Evolutionary conservation across 2,797 vertebrate genomes (phyloP), one percentile per base, ranked within the genome.

Genomic region (Falco berigora): DNA sequence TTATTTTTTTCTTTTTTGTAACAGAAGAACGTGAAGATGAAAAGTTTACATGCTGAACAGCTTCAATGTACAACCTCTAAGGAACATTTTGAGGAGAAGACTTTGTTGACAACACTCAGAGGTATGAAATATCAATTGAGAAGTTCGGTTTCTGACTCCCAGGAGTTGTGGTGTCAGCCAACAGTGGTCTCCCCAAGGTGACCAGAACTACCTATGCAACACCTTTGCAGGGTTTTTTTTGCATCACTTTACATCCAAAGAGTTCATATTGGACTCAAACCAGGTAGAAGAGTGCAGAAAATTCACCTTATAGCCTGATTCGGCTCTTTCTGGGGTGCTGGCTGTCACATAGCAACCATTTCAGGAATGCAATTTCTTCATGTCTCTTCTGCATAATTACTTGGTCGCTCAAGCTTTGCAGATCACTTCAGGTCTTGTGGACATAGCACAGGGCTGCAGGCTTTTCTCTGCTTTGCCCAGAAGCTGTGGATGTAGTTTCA

Each of bases 151-250:
- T 76, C 44, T 40, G 36, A 75, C 7, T 12, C 25, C 10, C 56
- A 27, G 8, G 6, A n/a, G 8, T 74, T 78, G 67, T 34, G 30
- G 18, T n/a, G 36, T 6, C 76, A 47, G 24, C 12, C 30, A 86
- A 32, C 0, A 7, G 10, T 1, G 2, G 23, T 34, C 7, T 68
- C 24, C 56, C 6, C 47, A 24, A 1, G 4, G 18, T 30, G 30
- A 88, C n/a, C 69, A 63, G 6, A n/a, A 68, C 49, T 63, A 32
- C 10, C 44, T 74, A 2, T 47, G 30, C 53, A 67, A 19, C 5
- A 6, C 3, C 15, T 84, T 67, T 49, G 24, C 20, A 52, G 44
- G 2, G 3, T 88, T 74, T 40, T 83, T 40, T 83, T 80, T 58
- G 6, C 24, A n/a, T 58, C 30, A 8, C 18, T 72, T 34, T 23